Evolutionary conservation across 2,888 invertebrate species (phyloP).

Genomic region (Rhaphigaster nebulosa): DNA sequence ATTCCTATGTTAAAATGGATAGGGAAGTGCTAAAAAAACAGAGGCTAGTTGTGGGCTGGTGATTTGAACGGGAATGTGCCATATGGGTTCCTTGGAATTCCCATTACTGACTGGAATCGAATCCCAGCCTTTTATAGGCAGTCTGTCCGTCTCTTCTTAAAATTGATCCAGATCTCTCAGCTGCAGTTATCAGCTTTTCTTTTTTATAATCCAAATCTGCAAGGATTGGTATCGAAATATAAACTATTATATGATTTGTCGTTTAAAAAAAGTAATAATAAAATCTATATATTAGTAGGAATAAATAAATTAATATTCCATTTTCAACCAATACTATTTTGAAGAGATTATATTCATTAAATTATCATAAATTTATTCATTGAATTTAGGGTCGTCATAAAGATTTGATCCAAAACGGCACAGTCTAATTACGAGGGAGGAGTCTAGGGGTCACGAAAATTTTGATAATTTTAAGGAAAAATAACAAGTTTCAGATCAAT

Average conservation of each 20-base stretch:
- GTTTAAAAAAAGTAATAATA: no score
- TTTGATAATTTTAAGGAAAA: no score
- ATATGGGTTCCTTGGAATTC: constrained; percentile 43
- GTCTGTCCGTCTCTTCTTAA: constrained; percentile 17
- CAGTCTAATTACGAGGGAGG: no score
- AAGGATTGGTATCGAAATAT: background rate
- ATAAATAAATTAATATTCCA: no score
- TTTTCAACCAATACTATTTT: no score
- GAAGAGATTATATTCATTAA: no score
- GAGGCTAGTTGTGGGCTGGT: constrained; percentile 42
- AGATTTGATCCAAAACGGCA: no score
- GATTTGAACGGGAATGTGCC: background rate
- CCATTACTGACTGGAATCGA: constrained; percentile 30
- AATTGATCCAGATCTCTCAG: background rate
- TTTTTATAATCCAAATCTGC: background rate
- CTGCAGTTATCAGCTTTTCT: background rate
- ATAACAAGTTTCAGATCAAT: no score
- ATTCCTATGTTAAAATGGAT: background rate
- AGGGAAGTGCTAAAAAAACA: background rate
- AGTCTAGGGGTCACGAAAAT: no score
- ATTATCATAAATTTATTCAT: no score
- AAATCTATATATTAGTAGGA: no score
- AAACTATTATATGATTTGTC: background rate
- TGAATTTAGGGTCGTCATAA: no score
- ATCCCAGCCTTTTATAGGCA: constrained; percentile 7